Evolutionary conservation across 2,888 invertebrate species (phyloP), one percentile per base, ranked within the genome.

Genomic region (Glyphotaelius pellucidus): DNA sequence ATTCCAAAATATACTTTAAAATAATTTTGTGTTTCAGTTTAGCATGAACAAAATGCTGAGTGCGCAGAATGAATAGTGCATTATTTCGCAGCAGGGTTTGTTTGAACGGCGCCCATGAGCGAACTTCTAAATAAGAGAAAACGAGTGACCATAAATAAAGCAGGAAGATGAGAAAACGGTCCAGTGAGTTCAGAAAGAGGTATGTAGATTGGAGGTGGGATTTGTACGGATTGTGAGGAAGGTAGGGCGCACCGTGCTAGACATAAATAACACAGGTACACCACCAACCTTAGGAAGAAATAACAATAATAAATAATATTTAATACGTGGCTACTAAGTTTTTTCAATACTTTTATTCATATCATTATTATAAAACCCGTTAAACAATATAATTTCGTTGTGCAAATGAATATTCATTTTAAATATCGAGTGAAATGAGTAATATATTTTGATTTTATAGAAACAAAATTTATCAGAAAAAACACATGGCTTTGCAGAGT

Each of bases 61-160:
- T 25, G 67, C 25, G n/a, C 67, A 25, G n/a, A 67, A 83, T 83
- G 83, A n/a, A 83, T 5, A 83, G 35, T 83, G 83, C 83, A 83
- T 83, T 83, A 67, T 83, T 35, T 83, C 35, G 12, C 7, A 35
- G 32, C 83, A 83, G 25, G 15, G 35, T 83, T 83, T 83, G 35
- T 35, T 35, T 83, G 32, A 35, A 25, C 25, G 35, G 32, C 35
- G 25, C 35, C 83, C 35, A 35, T 35, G 83, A 83, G 83, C 32
- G 35, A 83, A 83, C 25, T 83, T 83, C 83, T 83, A 19, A 83
- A 83, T 83, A 83, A 90, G 92, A 86, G 92, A 92, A 92, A 92
- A 92, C 92, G 90, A 90, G 89, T 92, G 92, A 92, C 92, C 92
- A 92, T 92, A 92, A 92, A 92, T 90, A 92, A 92, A 92, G 87